A percentile compares a stretch with the other conserved stretches of the same genome.
These are phyloP conservation scores for Pectinophora gossypiella DNA, from an alignment of 1,140 invertebrate genomes.

Conservation along the genomic window DNA sequence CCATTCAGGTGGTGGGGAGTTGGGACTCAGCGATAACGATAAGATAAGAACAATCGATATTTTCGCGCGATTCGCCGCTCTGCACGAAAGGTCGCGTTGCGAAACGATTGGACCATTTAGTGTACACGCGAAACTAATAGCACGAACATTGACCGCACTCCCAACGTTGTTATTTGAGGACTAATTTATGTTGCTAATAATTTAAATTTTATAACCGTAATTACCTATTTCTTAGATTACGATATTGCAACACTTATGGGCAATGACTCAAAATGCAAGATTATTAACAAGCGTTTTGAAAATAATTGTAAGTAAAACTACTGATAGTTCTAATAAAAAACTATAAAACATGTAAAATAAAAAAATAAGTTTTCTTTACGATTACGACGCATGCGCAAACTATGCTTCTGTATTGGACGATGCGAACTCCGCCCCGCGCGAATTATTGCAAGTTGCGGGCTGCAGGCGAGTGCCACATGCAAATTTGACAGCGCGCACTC, in stretches of 20 bases:
- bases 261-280: too few relatives aligned
- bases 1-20: neutral
- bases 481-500: neutral
- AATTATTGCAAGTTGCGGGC: constrained; percentile 23
- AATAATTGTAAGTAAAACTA: too few relatives aligned
- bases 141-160: neutral
- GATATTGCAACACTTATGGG: too few relatives aligned
- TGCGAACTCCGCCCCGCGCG: constrained; percentile 45
- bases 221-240: too few relatives aligned
- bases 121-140: neutral
- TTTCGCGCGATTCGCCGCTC: neutral
- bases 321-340: too few relatives aligned
- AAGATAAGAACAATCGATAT: neutral
- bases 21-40: neutral
- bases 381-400: constrained; percentile 54
- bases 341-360: too few relatives aligned
- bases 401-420: constrained; percentile 42
- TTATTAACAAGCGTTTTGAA: too few relatives aligned
- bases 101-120: neutral
- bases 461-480: neutral
- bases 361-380: too few relatives aligned
- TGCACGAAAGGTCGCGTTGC: neutral
- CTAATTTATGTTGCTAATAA: neutral
- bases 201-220: too few relatives aligned
- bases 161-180: neutral